phyloP scores from a whole-genome alignment of 2,888 invertebrate species.

The Eupithecia insigniata region DNA sequence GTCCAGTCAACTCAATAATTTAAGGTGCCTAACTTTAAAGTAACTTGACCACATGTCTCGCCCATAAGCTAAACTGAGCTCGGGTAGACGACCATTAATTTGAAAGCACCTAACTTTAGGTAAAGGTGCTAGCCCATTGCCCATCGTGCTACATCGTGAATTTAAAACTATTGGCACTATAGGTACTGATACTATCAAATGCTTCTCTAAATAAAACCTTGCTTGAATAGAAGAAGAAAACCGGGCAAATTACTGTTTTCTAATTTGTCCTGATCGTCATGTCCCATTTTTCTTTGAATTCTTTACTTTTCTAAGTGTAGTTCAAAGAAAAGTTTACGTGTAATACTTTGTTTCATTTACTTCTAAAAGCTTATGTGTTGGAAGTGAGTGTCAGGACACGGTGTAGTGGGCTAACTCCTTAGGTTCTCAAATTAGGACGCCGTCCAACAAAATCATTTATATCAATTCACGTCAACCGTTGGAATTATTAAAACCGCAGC shows the following conservation, averaged over 20 bases:
- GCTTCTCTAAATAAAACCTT: too few relatives aligned
- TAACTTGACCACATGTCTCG: conserved; percentile 43
- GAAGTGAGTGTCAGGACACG: not conserved
- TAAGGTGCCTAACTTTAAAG: conserved; percentile 39
- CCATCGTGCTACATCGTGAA: not conserved
- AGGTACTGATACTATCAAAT: not conserved
- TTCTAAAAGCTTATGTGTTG: not conserved
- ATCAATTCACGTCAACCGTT: conserved; percentile 68
- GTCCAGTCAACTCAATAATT: conserved; percentile 39
- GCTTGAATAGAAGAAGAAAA: too few relatives aligned
- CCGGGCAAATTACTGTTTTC: not conserved
- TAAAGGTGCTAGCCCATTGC: conserved; percentile 19
- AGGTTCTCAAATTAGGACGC: conserved; percentile 53
- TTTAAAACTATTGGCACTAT: not conserved
- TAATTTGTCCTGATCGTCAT: not conserved
- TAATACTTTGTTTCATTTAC: not conserved
- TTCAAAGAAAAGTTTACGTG: not conserved
- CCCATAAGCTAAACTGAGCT: conserved; percentile 36
- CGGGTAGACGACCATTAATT: conserved; percentile 51
- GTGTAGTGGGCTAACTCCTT: conserved; percentile 8
- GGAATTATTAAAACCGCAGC: conserved; percentile 76
- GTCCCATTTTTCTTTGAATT: not conserved
- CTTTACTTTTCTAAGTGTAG: not conserved
- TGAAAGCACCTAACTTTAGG: conserved; percentile 50
- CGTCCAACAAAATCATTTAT: conserved; percentile 65